These are phyloP conservation scores for Campylomormyrus numenius DNA, from an alignment of 2,113 vertebrate genomes.

Conservation along the genomic window DNA sequence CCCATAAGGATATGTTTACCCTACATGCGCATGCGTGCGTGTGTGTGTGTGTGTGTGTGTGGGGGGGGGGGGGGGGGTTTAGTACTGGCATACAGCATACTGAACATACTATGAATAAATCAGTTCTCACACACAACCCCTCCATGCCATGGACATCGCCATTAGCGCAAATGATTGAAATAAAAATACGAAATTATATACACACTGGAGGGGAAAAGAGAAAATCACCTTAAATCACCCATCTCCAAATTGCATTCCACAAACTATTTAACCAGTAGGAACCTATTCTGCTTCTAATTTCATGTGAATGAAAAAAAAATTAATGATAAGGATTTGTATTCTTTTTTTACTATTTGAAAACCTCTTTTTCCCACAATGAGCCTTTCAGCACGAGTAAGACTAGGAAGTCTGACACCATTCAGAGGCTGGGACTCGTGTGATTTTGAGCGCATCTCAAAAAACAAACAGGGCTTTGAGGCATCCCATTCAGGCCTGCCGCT, in stretches of 20 bases:
- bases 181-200: neutral
- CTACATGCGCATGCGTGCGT: no score
- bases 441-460: constrained; percentile 21
- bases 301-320: neutral
- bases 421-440: constrained; percentile 4
- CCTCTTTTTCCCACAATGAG: constrained; percentile 14
- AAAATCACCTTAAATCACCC: neutral
- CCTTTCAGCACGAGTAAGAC: neutral
- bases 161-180: neutral
- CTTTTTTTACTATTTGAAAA: neutral
- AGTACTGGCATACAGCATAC: neutral
- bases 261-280: neutral
- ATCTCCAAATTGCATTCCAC: neutral
- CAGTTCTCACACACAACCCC: neutral
- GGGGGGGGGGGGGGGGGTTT: neutral
- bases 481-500: constrained; percentile 36
- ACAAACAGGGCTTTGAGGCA: constrained; percentile 32
- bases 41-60: no score
- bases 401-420: constrained; percentile 1
- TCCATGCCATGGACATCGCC: neutral
- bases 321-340: neutral
- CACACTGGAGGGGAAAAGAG: neutral
- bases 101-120: neutral
- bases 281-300: neutral
- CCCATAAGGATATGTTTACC: no score